These are phyloP conservation scores for Lordiphosa mommai DNA, from an alignment of 1,140 invertebrate species.

Conservation along the genomic window DNA sequence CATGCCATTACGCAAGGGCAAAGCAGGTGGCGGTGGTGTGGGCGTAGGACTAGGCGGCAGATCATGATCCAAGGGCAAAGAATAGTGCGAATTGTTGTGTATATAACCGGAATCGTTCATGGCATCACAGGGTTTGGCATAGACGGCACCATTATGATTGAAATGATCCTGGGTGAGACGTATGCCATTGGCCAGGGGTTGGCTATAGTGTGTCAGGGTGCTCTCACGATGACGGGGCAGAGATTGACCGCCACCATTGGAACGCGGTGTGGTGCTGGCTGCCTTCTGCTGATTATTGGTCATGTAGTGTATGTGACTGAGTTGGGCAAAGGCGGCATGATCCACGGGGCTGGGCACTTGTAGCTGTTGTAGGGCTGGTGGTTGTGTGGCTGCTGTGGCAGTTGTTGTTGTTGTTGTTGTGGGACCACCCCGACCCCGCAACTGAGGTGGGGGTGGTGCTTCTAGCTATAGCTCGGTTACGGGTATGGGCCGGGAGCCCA, in stretches of 20 bases:
- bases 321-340: slow-evolving; percentile 70
- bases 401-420: slow-evolving; percentile 27
- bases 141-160: slow-evolving; percentile 67
- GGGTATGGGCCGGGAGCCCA: slow-evolving; percentile 87
- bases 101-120: slow-evolving; percentile 63
- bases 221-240: slow-evolving; percentile 49
- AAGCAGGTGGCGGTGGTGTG: slow-evolving; percentile 67
- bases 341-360: slow-evolving; percentile 67
- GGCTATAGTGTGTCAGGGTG: slow-evolving; percentile 68
- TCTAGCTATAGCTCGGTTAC: slow-evolving; percentile 97
- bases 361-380: slow-evolving; percentile 59
- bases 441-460: slow-evolving; percentile 78
- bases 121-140: slow-evolving; percentile 64
- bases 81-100: slow-evolving; percentile 76
- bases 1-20: slow-evolving; percentile 69
- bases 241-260: slow-evolving; percentile 48
- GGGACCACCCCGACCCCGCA: slow-evolving; percentile 72
- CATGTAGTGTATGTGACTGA: slow-evolving; percentile 79
- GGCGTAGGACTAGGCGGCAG: slow-evolving; percentile 58
- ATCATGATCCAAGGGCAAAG: slow-evolving; percentile 70
- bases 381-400: slow-evolving; percentile 2
- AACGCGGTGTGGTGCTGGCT: slow-evolving; percentile 18
- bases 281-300: slow-evolving; percentile 50
- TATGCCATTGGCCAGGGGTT: slow-evolving; percentile 58
- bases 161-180: slow-evolving; percentile 76